Conservation (phyloP, 2,797 vertebrate genomes). For the Malurus leucopterus region DNA sequence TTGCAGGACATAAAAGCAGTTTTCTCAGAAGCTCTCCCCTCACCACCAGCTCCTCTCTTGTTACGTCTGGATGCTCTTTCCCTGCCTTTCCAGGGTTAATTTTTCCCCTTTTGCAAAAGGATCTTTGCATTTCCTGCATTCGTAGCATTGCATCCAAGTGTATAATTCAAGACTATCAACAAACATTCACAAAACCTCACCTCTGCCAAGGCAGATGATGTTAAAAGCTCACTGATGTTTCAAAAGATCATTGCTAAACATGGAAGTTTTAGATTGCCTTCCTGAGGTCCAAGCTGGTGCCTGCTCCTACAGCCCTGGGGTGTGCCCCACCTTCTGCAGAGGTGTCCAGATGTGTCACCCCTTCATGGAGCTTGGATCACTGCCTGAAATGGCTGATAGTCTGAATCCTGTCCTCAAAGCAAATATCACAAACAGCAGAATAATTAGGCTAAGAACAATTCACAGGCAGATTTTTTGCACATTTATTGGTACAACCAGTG, state of each 20-base stretch:
- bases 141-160: not conserved
- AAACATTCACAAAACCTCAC: not conserved
- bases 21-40: not conserved
- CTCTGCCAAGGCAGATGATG: not conserved
- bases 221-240: not conserved
- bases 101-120: not conserved
- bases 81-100: not conserved
- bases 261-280: not conserved
- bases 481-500: not conserved
- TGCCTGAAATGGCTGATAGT: not conserved
- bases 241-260: not conserved
- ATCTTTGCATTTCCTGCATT: not conserved
- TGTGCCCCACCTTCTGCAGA: not conserved
- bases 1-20: not conserved
- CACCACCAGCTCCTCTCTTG: not conserved
- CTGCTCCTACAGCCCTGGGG: not conserved
- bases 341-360: not conserved
- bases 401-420: not conserved
- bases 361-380: not conserved
- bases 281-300: not conserved
- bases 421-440: not conserved
- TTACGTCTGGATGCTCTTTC: not conserved
- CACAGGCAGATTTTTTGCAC: not conserved
- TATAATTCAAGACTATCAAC: not conserved
- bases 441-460: not conserved